These are phyloP conservation scores for Synanthedon tipuliformis DNA, from an alignment of 2,888 invertebrate genomes.

Conservation along the genomic window DNA sequence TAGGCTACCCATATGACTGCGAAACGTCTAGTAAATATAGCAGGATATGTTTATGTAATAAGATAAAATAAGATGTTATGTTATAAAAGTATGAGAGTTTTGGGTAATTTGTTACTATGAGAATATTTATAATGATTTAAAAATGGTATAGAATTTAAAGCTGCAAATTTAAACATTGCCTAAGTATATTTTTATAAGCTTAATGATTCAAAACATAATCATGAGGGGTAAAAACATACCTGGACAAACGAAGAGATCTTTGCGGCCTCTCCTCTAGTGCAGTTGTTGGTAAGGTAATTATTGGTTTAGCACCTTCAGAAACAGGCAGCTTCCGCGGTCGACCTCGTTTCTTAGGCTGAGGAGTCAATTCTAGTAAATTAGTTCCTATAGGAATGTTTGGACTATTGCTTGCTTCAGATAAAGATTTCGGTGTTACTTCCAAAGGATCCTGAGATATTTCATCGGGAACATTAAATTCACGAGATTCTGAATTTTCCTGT, in stretches of 20 bases:
- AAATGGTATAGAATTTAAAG: too few species aligned
- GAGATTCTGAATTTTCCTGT: conserved; percentile 57
- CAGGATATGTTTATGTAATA: too few species aligned
- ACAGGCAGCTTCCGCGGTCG: conserved; percentile 56
- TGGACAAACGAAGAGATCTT: conserved; percentile 52
- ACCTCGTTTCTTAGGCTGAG: conserved; percentile 59
- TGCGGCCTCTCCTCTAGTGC: conserved; percentile 61
- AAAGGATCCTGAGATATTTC: conserved; percentile 59
- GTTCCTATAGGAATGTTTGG: conserved; percentile 25
- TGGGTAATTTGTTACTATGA: too few species aligned
- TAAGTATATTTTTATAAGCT: not conserved
- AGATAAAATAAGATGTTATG: too few species aligned
- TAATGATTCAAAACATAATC: not conserved
- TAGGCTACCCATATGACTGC: too few species aligned
- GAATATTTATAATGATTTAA: too few species aligned
- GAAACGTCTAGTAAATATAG: too few species aligned
- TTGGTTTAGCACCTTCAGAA: conserved; percentile 40
- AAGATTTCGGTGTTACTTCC: conserved; percentile 35
- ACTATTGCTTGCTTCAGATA: conserved; percentile 18
- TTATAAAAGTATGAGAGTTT: too few species aligned
- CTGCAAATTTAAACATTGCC: not conserved
- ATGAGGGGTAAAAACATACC: conserved; percentile 24
- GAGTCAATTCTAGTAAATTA: conserved; percentile 28
- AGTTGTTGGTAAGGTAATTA: conserved; percentile 35
- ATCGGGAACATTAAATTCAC: conserved; percentile 41